These are phyloP conservation scores for Muscicapa adusta DNA, from an alignment of 2,113 vertebrate species.

Conservation along the genomic window DNA sequence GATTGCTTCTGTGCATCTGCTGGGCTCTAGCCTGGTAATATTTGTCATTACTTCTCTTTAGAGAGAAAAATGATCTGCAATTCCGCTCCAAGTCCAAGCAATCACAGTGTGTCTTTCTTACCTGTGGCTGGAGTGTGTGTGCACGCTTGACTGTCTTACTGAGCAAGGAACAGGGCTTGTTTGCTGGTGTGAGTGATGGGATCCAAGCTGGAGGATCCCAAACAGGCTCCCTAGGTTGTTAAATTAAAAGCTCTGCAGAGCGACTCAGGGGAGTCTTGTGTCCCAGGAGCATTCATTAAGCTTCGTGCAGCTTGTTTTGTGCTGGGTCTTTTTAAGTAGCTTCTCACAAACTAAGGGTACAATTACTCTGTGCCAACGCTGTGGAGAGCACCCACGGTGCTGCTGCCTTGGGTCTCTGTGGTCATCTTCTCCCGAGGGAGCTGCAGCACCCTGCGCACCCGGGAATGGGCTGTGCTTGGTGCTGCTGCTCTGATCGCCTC, in stretches of 20 bases:
- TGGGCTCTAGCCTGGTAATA: not conserved
- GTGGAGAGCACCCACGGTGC: not conserved
- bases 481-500: not conserved
- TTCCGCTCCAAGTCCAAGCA: rapidly evolving
- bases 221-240: not conserved
- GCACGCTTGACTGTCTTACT: not conserved
- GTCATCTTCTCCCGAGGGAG: not conserved
- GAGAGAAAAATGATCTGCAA: not conserved
- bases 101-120: not conserved
- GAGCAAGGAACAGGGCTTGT: not conserved
- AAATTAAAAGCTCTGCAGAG: conserved; percentile 10
- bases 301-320: not conserved
- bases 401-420: not conserved
- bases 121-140: not conserved
- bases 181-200: not conserved
- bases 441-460: rapidly evolving
- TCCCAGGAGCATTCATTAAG: conserved; percentile 34
- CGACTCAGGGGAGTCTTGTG: not conserved
- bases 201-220: not conserved
- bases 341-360: not conserved
- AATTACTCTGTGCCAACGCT: not conserved
- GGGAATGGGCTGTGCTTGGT: not conserved
- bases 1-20: not conserved
- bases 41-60: not conserved
- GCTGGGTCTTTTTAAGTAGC: not conserved